Evolutionary conservation across 2,113 vertebrate genomes (phyloP).

Genomic region (Cynoglossus semilaevis): DNA sequence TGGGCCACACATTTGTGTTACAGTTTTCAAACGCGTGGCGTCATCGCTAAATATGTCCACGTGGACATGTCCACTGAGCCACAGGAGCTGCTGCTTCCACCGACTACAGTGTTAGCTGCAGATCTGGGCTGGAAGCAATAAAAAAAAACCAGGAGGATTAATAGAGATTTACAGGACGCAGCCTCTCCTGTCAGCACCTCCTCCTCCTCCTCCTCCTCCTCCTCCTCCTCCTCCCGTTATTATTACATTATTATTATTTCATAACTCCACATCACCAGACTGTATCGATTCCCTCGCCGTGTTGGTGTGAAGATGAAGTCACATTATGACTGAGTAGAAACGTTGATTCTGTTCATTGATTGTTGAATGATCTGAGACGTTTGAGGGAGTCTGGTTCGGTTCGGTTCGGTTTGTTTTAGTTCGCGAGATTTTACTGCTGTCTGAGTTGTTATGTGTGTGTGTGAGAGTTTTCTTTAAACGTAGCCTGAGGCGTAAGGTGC

Average conservation of each 20-base stretch:
- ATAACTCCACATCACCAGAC: neutral
- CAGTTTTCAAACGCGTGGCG: no score
- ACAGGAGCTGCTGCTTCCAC: neutral
- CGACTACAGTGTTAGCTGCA: slow-evolving; percentile 22
- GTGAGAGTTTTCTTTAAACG: neutral
- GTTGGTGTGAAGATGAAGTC: neutral
- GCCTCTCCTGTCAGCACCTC: neutral
- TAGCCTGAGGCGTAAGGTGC: neutral
- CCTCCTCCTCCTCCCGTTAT: neutral
- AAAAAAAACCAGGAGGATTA: neutral
- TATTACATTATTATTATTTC: neutral
- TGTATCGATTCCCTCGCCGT: neutral
- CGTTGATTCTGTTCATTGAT: no score
- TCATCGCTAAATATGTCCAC: no score
- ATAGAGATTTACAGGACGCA: slow-evolving; percentile 4
- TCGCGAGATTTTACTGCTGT: neutral
- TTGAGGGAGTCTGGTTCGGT: no score
- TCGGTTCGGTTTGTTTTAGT: neutral
- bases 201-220: neutral
- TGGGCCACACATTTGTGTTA: no score
- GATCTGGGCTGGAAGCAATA: slow-evolving; percentile 19
- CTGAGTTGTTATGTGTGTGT: neutral
- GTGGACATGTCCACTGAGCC: no score
- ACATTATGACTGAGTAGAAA: neutral
- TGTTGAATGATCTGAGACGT: no score